Evolutionary conservation across 2,888 invertebrate species (phyloP).

Genomic region (Macrosoma leucophasiata): DNA sequence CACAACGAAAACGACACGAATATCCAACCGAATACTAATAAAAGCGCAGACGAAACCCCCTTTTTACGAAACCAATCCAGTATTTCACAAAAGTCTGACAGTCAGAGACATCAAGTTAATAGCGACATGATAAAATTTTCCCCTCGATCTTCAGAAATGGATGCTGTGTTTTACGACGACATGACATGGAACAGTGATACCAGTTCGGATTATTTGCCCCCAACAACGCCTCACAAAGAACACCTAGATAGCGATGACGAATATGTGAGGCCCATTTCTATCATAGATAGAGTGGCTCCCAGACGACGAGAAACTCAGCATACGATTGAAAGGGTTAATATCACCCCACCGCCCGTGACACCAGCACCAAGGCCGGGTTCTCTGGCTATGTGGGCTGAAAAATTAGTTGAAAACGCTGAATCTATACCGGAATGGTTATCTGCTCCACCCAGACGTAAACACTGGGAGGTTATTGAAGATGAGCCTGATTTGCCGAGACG

Average conservation of each 20-base stretch:
- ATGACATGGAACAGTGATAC: slow-evolving; percentile 41
- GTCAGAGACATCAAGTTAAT: slow-evolving; percentile 29
- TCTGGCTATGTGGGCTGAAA: slow-evolving; percentile 63
- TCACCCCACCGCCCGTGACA: slow-evolving; percentile 67
- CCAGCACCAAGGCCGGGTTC: slow-evolving; percentile 58
- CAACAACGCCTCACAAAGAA: slow-evolving; percentile 27
- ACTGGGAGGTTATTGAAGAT: slow-evolving; percentile 46
- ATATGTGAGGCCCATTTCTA: slow-evolving; percentile 53
- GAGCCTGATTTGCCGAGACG: slow-evolving; percentile 58
- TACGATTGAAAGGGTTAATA: slow-evolving; percentile 57
- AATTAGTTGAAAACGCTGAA: slow-evolving; percentile 74
- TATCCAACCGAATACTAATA: slow-evolving; percentile 25
- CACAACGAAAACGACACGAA: slow-evolving; percentile 35
- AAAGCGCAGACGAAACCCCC: slow-evolving; percentile 42
- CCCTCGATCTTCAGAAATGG: slow-evolving; percentile 36
- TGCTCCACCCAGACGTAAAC: slow-evolving; percentile 60
- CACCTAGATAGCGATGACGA: slow-evolving; percentile 54
- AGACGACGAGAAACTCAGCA: slow-evolving; percentile 42
- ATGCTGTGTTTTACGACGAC: slow-evolving; percentile 42
- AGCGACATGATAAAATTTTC: slow-evolving; percentile 63
- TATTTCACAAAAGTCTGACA: slow-evolving; percentile 27
- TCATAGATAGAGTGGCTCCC: slow-evolving; percentile 57
- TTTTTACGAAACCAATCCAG: slow-evolving; percentile 38
- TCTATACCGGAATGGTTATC: slow-evolving; percentile 68
- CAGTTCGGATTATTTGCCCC: slow-evolving; percentile 51